Conservation (phyloP, 2,888 invertebrate genomes). For the Artemia sinica region DNA sequence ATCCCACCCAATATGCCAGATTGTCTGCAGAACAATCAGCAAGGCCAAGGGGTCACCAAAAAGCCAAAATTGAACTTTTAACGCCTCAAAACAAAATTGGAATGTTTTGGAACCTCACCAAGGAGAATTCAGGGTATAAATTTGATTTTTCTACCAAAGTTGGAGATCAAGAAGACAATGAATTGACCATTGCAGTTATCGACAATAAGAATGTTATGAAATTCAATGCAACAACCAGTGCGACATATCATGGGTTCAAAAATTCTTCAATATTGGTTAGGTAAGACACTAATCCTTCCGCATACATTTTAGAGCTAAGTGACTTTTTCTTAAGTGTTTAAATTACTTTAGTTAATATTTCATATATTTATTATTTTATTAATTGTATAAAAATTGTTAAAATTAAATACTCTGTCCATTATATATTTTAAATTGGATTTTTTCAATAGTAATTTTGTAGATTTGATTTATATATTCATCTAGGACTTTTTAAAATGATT, state of each 20-base stretch:
- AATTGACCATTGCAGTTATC: not conserved
- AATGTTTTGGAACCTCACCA: not conserved
- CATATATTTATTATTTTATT: too few species aligned
- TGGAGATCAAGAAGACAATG: not conserved
- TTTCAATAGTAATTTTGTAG: too few species aligned
- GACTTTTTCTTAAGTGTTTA: too few species aligned
- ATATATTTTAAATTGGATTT: too few species aligned
- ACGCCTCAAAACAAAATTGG: not conserved
- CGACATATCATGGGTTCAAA: not conserved
- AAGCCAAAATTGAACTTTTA: not conserved
- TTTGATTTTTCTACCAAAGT: not conserved
- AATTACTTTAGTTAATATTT: too few species aligned
- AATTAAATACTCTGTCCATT: too few species aligned
- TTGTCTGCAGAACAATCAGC: not conserved
- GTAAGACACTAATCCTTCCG: too few species aligned
- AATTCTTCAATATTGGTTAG: not conserved
- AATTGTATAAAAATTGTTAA: too few species aligned
- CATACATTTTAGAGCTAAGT: too few species aligned
- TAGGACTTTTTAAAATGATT: too few species aligned
- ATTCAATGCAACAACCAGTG: not conserved
- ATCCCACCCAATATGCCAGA: not conserved
- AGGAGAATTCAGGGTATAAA: not conserved
- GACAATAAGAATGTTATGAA: not conserved
- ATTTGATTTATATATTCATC: too few species aligned
- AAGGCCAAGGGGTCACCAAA: constrained; percentile 4